Conservation (phyloP, 2,797 vertebrate genomes). For the Acrossocheilus wenchowensis region DNA sequence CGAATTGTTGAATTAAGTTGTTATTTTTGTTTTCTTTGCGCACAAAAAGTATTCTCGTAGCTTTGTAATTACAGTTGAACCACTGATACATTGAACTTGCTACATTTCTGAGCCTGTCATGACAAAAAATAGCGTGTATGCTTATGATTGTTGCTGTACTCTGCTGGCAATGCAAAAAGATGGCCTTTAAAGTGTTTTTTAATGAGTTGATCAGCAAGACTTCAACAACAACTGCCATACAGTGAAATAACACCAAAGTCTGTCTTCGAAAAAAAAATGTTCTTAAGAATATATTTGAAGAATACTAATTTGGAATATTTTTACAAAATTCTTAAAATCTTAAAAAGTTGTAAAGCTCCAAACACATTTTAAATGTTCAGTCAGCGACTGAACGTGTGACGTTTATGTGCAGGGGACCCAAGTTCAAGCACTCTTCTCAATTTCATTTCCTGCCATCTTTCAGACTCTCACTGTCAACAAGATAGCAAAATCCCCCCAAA, state of each 20-base stretch:
- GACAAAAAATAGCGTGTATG: neutral
- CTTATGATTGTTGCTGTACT: neutral
- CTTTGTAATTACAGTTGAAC: too few relatives aligned
- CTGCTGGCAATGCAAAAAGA: neutral
- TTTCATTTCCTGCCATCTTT: neutral
- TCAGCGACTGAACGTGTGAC: neutral
- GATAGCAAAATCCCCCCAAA: neutral
- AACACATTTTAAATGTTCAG: slow-evolving; percentile 3
- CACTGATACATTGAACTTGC: too few relatives aligned
- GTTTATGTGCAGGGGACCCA: neutral
- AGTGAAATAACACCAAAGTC: neutral
- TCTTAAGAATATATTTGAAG: neutral
- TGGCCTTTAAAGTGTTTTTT: neutral
- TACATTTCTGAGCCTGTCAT: too few relatives aligned
- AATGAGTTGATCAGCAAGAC: neutral
- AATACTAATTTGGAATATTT: neutral
- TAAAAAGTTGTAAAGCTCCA: neutral
- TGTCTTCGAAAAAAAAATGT: neutral
- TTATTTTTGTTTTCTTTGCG: too few relatives aligned
- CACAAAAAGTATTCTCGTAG: too few relatives aligned
- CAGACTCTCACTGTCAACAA: slow-evolving; percentile 1
- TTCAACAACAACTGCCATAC: neutral
- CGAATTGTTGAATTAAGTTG: too few relatives aligned
- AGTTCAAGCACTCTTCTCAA: neutral
- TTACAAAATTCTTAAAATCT: neutral